Percentiles rank a stretch among this genome's conserved stretches.
Conservation (phyloP, 2,888 invertebrate species). For the Chydorus sphaericus region DNA sequence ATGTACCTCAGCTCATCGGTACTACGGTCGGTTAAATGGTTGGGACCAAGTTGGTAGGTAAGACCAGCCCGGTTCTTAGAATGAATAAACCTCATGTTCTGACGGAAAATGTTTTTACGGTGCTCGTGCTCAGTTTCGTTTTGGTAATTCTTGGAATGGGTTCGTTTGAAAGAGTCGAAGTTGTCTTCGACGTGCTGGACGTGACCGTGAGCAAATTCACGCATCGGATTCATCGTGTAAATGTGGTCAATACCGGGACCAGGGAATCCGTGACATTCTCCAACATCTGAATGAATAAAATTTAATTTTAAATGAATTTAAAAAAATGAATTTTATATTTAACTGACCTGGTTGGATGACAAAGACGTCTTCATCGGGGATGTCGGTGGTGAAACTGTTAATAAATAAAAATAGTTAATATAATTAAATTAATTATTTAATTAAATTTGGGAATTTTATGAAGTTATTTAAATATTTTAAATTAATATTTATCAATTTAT, state of each 20-base stretch:
- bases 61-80: constrained; percentile 62
- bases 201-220: constrained; percentile 61
- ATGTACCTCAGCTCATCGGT: constrained; percentile 59
- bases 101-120: constrained; percentile 64
- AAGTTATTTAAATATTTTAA: too few relatives aligned
- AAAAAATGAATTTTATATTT: neutral
- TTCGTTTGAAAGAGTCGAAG: constrained; percentile 56
- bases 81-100: constrained; percentile 70
- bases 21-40: constrained; percentile 73
- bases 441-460: too few relatives aligned
- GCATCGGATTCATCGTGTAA: constrained; percentile 84
- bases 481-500: too few relatives aligned
- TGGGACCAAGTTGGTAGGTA: constrained; percentile 59
- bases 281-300: constrained; percentile 31
- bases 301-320: neutral
- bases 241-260: constrained; percentile 64
- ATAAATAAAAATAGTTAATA: too few relatives aligned
- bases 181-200: constrained; percentile 55
- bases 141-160: constrained; percentile 53
- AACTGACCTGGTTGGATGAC: constrained; percentile 42
- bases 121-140: constrained; percentile 47
- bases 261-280: constrained; percentile 49
- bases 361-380: constrained; percentile 53
- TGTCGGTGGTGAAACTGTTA: constrained; percentile 41
- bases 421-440: too few relatives aligned